Base-by-base conservation (phyloP, 2,888 invertebrate species). In the Spicauda simplicius region DNA sequence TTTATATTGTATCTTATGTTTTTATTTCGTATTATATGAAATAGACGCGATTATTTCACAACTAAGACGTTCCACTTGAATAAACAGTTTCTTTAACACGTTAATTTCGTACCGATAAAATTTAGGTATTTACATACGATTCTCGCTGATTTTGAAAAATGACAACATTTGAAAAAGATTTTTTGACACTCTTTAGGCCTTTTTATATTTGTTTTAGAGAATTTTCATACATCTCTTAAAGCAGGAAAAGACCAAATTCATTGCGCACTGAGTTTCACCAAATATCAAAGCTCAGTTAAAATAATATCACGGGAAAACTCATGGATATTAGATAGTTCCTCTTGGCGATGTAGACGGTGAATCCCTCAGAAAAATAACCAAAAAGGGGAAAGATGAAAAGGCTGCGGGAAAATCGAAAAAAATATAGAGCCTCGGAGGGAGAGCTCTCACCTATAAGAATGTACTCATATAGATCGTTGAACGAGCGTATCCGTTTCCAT, bases 381-480 rank as follows among this genome's bases (percentile, higher is more conserved):
- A 74, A 75, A 71, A 70, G 69, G 70, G 68, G 64, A 71, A 71
- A 71, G 73, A 70, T 72, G 71, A 72, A 73, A 75, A 61, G 61
- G 61, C 55, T 50, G 45, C 50, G 50, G 69, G 68, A 73, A 67
- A 64, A 69, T 58, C 65, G 63, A 20, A 56, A 71, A 73, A 74
- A 75, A 74, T 30, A 67, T 16, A 53, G 55, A 33, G 14, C 48
- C 25, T 25, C 16, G 19, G 59, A 30, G 58, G 59, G 59, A 58
- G 45, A 53, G n/a, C 53, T 59, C 58, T 45, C 16, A 33, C 25
- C 53, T 54, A 59, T 25, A 59, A 53, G 20, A 25, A 18, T 18
- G 14, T n/a, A 25, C 25, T 20, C 52, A 12, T 53, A 45, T 53
- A 45, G 53, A 16, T 45, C 14, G 37, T 25, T 48, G 19, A 19